Evolutionary conservation across 2,797 vertebrate genomes (phyloP).

Genomic region (Aplochiton taeniatus): DNA sequence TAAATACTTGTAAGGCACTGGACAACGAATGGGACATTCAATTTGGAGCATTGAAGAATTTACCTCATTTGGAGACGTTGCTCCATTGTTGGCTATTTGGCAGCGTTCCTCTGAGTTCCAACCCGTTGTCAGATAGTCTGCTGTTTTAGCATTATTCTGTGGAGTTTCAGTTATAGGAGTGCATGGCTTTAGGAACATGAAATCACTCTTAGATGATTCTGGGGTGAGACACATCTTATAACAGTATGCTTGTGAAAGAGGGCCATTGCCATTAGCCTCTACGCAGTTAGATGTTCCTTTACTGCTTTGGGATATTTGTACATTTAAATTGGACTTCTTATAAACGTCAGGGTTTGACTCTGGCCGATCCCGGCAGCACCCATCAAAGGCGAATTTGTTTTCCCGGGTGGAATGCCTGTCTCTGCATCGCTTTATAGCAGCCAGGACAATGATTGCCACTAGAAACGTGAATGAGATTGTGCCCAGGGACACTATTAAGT

Average conservation of each 20-base stretch:
- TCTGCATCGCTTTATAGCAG: constrained; percentile 75
- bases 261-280: constrained; percentile 53
- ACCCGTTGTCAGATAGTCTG: constrained; percentile 66
- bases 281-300: constrained; percentile 56
- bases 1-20: background rate
- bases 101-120: constrained; percentile 65
- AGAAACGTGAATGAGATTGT: constrained; percentile 86
- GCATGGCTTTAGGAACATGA: constrained; percentile 89
- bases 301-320: constrained; percentile 63
- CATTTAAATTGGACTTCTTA: constrained; percentile 78
- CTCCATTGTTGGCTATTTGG: constrained; percentile 54
- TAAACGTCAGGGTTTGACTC: constrained; percentile 66
- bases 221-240: constrained; percentile 88
- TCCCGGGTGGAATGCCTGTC: constrained; percentile 59
- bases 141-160: constrained; percentile 78
- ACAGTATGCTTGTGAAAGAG: constrained; percentile 80
- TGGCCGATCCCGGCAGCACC: constrained; percentile 68
- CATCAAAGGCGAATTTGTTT: constrained; percentile 50
- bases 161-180: constrained; percentile 67
- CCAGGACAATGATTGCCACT: constrained; percentile 85
- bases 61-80: constrained; percentile 79
- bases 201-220: constrained; percentile 86
- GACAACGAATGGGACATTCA: background rate
- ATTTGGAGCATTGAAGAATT: constrained; percentile 1
- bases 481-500: constrained; percentile 86